These are phyloP conservation scores for zebrafish (Danio rerio) DNA, from an alignment of 2,113 vertebrate species.

Conservation along the genomic window GRCz12tu NC_133196.1:41265501-41266000, in stretches of 20 bases:
- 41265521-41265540: conserved; percentile 34
- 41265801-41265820: too few species aligned
- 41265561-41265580: conserved; percentile 52
- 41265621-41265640: neutral
- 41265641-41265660: neutral
- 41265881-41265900: too few species aligned
- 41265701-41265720: neutral
- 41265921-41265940: too few species aligned
- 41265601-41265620: neutral
- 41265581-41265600: neutral
- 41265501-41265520: neutral
- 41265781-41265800: neutral
- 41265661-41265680: neutral
- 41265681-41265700: neutral
- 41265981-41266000: too few species aligned
- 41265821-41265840: too few species aligned
- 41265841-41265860: too few species aligned
- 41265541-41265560: conserved; percentile 46
- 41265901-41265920: too few species aligned
- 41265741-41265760: conserved; percentile 68
- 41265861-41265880: too few species aligned
- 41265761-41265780: conserved; percentile 63
- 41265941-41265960: too few species aligned
- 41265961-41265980: too few species aligned
- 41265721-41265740: conserved; percentile 38